phyloP scores from a whole-genome alignment of 2,797 vertebrate species.

The Sebastiscus albofasciatus region DNA sequence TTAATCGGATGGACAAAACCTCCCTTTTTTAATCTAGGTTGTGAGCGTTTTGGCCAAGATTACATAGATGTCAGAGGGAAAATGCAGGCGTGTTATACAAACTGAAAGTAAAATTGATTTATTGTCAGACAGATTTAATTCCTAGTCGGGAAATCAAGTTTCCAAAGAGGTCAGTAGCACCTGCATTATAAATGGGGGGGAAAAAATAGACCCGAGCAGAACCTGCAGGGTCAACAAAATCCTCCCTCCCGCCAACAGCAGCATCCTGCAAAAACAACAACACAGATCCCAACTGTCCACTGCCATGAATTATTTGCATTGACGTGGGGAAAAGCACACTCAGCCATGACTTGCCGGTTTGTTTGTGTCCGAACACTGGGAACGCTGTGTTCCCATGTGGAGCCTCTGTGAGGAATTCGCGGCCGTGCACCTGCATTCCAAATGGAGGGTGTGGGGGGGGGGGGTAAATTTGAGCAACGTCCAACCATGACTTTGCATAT shows the following conservation, averaged over 20 bases:
- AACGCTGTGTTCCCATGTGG: constrained; percentile 66
- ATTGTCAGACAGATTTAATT: neutral
- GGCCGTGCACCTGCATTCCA: constrained; percentile 78
- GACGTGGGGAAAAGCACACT: constrained; percentile 25
- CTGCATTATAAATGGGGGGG: constrained; percentile 2
- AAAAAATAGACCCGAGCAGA: neutral
- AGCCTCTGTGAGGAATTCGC: constrained; percentile 62
- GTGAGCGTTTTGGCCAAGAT: neutral
- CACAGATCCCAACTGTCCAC: neutral
- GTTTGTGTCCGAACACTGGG: constrained; percentile 53
- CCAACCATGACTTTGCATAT: constrained; percentile 48
- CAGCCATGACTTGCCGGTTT: constrained; percentile 15
- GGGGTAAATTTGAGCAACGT: constrained; percentile 18
- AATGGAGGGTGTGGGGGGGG: neutral
- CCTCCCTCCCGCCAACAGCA: neutral
- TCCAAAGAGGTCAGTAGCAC: neutral
- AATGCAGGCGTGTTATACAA: neutral
- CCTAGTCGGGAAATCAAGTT: neutral
- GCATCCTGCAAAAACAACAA: neutral
- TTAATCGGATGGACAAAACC: neutral
- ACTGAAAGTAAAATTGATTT: neutral
- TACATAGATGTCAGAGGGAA: neutral
- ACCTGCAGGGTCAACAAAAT: constrained; percentile 1
- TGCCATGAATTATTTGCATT: constrained; percentile 38
- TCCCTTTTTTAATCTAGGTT: neutral